These are phyloP conservation scores for Machimus rusticus DNA, from an alignment of 2,888 invertebrate genomes.

Conservation along the genomic window DNA sequence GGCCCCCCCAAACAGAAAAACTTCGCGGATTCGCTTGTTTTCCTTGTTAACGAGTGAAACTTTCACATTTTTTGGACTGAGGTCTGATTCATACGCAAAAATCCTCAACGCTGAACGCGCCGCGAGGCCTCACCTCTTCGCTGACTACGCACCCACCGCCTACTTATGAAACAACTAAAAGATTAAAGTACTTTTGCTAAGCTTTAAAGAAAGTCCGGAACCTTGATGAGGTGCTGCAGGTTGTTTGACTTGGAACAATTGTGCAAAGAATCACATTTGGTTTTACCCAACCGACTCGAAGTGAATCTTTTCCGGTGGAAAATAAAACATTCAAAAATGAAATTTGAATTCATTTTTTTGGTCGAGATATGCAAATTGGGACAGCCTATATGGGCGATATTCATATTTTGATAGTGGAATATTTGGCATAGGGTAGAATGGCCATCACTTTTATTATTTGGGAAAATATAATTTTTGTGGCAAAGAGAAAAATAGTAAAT, in stretches of 20 bases:
- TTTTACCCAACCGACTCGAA: neutral
- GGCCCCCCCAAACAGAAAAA: neutral
- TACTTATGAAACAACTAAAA: neutral
- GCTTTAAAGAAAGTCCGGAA: neutral
- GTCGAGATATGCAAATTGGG: neutral
- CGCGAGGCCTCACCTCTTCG: neutral
- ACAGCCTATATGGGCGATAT: neutral
- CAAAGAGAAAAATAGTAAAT: too few relatives aligned
- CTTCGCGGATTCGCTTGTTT: neutral
- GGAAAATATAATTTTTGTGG: neutral
- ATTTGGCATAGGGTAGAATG: neutral
- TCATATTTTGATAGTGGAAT: neutral
- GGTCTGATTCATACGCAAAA: neutral
- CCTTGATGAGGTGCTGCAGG: neutral
- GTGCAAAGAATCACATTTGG: neutral
- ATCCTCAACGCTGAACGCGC: neutral
- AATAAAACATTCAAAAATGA: neutral
- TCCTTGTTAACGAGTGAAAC: neutral
- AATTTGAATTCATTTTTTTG: neutral
- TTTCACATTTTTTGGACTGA: neutral
- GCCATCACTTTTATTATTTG: neutral
- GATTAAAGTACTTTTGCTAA: neutral
- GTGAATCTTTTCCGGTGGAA: neutral
- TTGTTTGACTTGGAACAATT: neutral
- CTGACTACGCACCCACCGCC: neutral